Conservation (phyloP, 2,888 invertebrate genomes). For the Druceiella hillmani region DNA sequence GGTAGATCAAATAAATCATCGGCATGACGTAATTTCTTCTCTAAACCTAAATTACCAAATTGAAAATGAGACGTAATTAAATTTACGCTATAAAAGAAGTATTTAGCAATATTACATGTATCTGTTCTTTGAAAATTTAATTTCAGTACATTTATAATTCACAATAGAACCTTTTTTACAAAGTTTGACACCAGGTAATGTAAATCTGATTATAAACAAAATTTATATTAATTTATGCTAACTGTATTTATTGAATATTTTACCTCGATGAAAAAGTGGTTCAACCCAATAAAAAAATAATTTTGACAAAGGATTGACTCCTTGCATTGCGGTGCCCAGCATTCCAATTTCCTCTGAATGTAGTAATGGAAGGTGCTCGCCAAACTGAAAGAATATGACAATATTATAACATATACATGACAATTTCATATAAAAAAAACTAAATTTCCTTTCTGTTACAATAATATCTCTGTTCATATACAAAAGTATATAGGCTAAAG, state of each 20-base stretch:
- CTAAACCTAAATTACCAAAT: slow-evolving; percentile 55
- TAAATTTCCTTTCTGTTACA: background rate
- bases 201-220: too few relatives aligned
- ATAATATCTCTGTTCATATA: background rate
- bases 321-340: slow-evolving; percentile 80
- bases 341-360: slow-evolving; percentile 65
- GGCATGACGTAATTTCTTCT: slow-evolving; percentile 62
- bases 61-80: too few relatives aligned
- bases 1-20: slow-evolving; percentile 85
- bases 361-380: slow-evolving; percentile 57
- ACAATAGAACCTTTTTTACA: too few relatives aligned
- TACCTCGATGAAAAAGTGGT: slow-evolving; percentile 74
- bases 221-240: too few relatives aligned
- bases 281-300: slow-evolving; percentile 86
- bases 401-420: background rate
- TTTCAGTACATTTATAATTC: too few relatives aligned
- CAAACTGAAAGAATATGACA: slow-evolving; percentile 34
- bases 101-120: too few relatives aligned
- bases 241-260: too few relatives aligned
- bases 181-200: too few relatives aligned
- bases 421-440: background rate
- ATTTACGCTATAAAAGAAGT: too few relatives aligned
- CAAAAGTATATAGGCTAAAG: background rate
- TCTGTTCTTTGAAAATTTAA: too few relatives aligned
- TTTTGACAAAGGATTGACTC: slow-evolving; percentile 61